Evolutionary conservation across 2,113 vertebrate species (phyloP), one percentile per base, ranked within the genome.

Genomic region (Dryoscopus gambensis): DNA sequence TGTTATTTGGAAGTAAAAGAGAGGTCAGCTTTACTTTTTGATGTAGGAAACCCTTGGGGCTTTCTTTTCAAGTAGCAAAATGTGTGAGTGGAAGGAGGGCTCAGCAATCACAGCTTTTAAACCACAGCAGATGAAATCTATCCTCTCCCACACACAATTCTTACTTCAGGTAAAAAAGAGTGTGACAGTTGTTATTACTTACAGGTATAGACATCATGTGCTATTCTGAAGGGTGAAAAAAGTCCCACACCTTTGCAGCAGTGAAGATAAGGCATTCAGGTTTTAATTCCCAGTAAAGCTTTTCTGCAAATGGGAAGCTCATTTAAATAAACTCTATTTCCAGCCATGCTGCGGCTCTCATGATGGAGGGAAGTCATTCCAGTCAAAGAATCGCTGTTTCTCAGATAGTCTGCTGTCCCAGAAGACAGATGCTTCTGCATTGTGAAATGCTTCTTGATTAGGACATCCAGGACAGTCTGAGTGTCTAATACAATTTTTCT

Each of bases 261-360:
- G 19, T 31, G 53, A 67, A 87, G 10, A 68, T 53, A 73, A 76
- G 73, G 5, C 7, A n/a, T 73, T 73, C 52, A 71, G 5, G 7
- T 57, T 46, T 57, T 46, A 65, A 62, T 46, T 92, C 17, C 6
- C 9, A 4, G 11, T 7, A 42, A 68, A 67, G 6, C 1, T 84
- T 67, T 74, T 30, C 35, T 62, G 17, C 5, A 57, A 79, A 53
- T 6, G 7, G 13, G 13, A 86, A 77, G 11, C 9, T 79, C 13
- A 13, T 39, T 64, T 47, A 60, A 89, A 70, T 13, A 55, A 67
- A 35, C 10, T 50, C 13, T 49, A 15, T 13, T 62, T 67, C 47
- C 5, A 16, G 2, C 3, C 13, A 44, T 2, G 0, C 16, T 53
- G 16, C 37, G 50, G 13, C 1, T 90, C 35, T 68, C 7, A 8